Base-by-base conservation (phyloP, 2,888 invertebrate genomes). In the Hemaris fuciformis region DNA sequence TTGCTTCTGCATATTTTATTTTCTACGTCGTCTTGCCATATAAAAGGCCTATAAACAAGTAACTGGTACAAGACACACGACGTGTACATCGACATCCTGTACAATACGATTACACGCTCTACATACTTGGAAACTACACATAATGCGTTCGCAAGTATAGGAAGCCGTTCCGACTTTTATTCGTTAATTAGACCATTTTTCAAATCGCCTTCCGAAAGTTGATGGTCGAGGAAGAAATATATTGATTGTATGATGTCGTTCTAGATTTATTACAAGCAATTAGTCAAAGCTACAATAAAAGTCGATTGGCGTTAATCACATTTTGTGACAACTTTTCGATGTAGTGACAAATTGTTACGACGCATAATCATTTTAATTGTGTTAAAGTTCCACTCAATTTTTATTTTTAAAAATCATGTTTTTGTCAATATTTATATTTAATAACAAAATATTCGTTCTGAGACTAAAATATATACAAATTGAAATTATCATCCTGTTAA, bases 41-140 rank as follows among this genome's bases (percentile, higher is more conserved):
- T 23, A 41, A 38, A 57, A 57, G 38, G 38, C 13, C 41, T 38
- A 57, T 23, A n/a, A n/a, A n/a, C n/a, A n/a, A n/a, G n/a, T n/a
- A 57, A 57, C 13, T 57, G 38, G 41, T 7, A 57, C 22, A 57
- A 2, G n/a, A n/a, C 81, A 73, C 76, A 77, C 79, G 81, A 70
- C 71, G 76, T 69, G 79, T 79, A 67, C 64, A 67, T 59, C 65
- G 65, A 72, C 79, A 80, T 80, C 78, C 77, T 80, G 74, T 72
- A 77, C 74, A 25, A 72, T 72, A 63, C 72, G 67, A 81, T 80
- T 83, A 77, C 79, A 81, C 79, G 88, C 81, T 87, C 88, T 85
- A 77, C 68, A 81, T 85, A 65, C 61, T 72, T 59, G 64, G 75
- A 73, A 80, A 80, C 76, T 73, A 66, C 67, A 66, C 62, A 57